Evolutionary conservation across 2,888 invertebrate species (phyloP), one percentile per base, ranked within the genome.

Genomic region (Eulithis testata): DNA sequence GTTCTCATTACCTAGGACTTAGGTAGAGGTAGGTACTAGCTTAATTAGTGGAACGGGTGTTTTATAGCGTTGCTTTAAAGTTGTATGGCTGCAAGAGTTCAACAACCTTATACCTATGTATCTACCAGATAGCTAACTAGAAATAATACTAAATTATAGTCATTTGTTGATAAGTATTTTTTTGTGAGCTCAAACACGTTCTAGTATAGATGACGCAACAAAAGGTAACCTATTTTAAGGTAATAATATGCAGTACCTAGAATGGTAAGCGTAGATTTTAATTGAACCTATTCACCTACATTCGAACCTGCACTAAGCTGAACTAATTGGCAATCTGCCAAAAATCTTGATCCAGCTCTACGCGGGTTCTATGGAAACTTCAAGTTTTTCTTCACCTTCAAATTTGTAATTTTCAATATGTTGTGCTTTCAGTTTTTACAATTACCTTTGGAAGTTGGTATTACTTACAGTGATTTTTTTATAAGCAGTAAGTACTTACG

Each of bases 1-100:
- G 78, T 61, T 78, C 86, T 87, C 86, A 88, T 89, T 90, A 91
- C 91, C 91, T 91, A 90, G 76, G 77, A 76, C 75, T 80, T 81
- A 81, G 78, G 79, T 74, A 68, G 77, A 77, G 79, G 76, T 80
- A 63, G 21, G 21, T 49, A 51, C 53, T 3, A 75, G 77, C 75
- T 60, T 72, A 84, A 86, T 86, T 85, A 85, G 82, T 77, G 79
- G 68, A 69, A 69, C 69, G 73, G 68, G 56, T 50, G 49, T 60
- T 56, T 47, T 21, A 49, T 47, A 45, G 12, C 12, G 40, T 11
- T 8, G 9, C 40, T 8, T 40, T 40, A 9, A 4, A 12, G 21
- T 21, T 21, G 21, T 44, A 44, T 45, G 7, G 47, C 21, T 47
- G 12, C 8, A 21, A 21, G 14, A 14, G 6, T 47, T 21, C 21